These are phyloP conservation scores for Drosophila borealis DNA, from an alignment of 2,888 invertebrate genomes.

Conservation along the genomic window DNA sequence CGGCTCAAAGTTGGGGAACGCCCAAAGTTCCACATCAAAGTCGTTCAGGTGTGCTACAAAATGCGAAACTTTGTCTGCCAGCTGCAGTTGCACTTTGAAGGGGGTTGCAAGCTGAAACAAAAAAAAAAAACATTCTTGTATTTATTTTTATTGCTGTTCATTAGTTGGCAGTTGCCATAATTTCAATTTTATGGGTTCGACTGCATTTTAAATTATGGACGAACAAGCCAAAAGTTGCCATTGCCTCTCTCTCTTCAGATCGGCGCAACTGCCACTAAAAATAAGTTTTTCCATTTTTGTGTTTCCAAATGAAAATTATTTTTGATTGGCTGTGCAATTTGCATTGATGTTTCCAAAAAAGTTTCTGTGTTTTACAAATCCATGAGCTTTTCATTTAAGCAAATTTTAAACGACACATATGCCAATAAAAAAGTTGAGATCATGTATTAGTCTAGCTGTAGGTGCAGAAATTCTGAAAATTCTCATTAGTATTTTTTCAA, in stretches of 20 bases:
- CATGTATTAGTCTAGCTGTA: too few relatives aligned
- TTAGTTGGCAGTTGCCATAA: conserved; percentile 72
- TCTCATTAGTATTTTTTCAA: not conserved
- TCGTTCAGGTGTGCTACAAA: conserved; percentile 67
- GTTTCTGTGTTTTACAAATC: not conserved
- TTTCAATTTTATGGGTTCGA: conserved; percentile 66
- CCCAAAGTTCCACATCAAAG: conserved; percentile 42
- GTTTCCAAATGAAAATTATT: conserved; percentile 11
- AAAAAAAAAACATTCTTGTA: conserved; percentile 31
- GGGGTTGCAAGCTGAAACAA: not conserved
- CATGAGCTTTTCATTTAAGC: not conserved
- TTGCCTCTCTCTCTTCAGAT: not conserved
- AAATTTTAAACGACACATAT: not conserved
- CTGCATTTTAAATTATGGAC: conserved; percentile 38
- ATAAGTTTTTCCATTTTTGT: conserved; percentile 6
- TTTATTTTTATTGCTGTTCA: conserved; percentile 79
- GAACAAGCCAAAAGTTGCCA: conserved; percentile 26
- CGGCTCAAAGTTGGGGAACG: conserved; percentile 20
- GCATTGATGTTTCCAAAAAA: conserved; percentile 2
- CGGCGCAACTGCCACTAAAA: not conserved
- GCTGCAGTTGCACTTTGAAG: conserved; percentile 24
- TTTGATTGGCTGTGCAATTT: conserved; percentile 30
- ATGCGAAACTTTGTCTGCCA: conserved; percentile 61
- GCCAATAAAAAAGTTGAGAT: not conserved
- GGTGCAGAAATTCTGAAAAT: too few relatives aligned